Evolutionary conservation across 1,140 invertebrate genomes (phyloP).

Genomic region (Orchesella cincta): DNA sequence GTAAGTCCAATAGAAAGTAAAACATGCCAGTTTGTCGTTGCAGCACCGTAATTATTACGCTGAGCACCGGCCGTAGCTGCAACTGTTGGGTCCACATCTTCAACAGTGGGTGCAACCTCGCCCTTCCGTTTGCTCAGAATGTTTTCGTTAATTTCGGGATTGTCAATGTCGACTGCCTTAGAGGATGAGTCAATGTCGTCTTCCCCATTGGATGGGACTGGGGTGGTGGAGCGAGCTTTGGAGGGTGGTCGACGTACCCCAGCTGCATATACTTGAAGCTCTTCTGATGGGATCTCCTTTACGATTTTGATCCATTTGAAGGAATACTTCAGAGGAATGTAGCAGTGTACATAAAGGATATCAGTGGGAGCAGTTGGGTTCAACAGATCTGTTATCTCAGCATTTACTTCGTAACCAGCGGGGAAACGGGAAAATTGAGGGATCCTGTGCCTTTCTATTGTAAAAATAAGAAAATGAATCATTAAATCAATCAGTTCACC

Average conservation of each 20-base stretch:
- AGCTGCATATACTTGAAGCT: conserved; percentile 19
- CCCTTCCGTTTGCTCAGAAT: conserved; percentile 18
- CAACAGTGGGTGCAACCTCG: neutral
- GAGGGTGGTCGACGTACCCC: neutral
- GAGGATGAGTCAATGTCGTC: neutral
- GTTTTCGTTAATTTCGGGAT: neutral
- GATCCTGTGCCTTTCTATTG: conserved; percentile 30
- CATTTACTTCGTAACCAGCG: conserved; percentile 39
- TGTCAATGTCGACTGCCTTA: neutral
- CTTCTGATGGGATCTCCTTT: conserved; percentile 24
- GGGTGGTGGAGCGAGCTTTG: neutral
- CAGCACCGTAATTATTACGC: conserved; percentile 5
- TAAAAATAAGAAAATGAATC: no score
- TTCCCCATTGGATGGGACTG: neutral
- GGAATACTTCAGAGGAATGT: conserved; percentile 38
- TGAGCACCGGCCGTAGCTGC: neutral
- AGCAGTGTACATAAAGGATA: conserved; percentile 31
- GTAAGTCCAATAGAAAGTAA: conserved; percentile 7
- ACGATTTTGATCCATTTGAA: conserved; percentile 43
- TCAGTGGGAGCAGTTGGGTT: neutral
- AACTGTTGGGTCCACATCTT: conserved; percentile 1
- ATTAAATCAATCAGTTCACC: no score
- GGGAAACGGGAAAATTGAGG: conserved; percentile 32
- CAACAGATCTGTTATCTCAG: conserved; percentile 37
- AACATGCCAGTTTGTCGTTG: conserved; percentile 24